Conservation (phyloP, 2,888 invertebrate species). For the Orthosia gracilis region DNA sequence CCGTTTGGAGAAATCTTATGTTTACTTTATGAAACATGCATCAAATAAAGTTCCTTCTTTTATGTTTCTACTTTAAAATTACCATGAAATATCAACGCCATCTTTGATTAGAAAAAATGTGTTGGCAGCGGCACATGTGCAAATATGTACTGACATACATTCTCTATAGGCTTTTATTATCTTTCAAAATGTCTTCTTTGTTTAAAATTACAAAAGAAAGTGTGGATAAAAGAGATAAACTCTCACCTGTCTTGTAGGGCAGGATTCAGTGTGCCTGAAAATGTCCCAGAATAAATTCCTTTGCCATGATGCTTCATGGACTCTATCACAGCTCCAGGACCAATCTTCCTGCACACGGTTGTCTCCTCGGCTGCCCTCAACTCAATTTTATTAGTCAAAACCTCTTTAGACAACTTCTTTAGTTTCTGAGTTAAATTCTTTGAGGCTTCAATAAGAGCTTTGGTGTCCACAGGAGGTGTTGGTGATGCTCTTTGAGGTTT, state of each 20-base stretch:
- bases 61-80: constrained; percentile 37
- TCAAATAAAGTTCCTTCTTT: constrained; percentile 31
- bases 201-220: constrained; percentile 24
- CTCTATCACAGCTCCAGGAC: constrained; percentile 95
- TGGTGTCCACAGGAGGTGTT: constrained; percentile 91
- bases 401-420: constrained; percentile 97
- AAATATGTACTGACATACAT: constrained; percentile 55
- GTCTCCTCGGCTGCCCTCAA: constrained; percentile 87
- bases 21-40: constrained; percentile 44
- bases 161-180: constrained; percentile 38
- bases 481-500: constrained; percentile 82
- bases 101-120: constrained; percentile 54
- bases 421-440: constrained; percentile 97
- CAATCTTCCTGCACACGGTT: constrained; percentile 85
- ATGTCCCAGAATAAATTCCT: constrained; percentile 99
- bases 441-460: constrained; percentile 96
- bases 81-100: constrained; percentile 38
- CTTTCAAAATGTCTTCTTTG: constrained; percentile 40
- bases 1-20: constrained; percentile 37
- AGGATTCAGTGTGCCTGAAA: constrained; percentile 98
- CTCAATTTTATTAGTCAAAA: constrained; percentile 93
- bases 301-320: constrained; percentile 98
- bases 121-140: constrained; percentile 55
- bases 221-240: constrained; percentile 20
- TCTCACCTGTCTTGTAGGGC: constrained; percentile 96